These are phyloP conservation scores for Malacoctenus gilli DNA, from an alignment of 2,797 vertebrate genomes.

Conservation along the genomic window DNA sequence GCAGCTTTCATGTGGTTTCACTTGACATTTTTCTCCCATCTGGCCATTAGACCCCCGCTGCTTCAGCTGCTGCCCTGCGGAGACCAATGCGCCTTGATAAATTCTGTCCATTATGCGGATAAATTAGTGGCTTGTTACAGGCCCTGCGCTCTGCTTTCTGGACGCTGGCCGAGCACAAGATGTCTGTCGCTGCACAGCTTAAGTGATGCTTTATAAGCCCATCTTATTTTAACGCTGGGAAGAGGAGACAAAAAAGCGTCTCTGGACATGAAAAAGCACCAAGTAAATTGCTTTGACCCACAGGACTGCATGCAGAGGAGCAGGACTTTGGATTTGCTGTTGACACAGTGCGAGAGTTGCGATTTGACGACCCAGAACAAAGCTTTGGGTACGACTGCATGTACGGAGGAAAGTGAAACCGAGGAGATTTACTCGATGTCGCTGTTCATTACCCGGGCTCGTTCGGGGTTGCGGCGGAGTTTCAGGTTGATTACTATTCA, in stretches of 20 bases:
- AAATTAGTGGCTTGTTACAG: slow-evolving; percentile 68
- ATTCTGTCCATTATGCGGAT: slow-evolving; percentile 76
- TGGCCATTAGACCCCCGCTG: slow-evolving; percentile 71
- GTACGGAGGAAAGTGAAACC: slow-evolving; percentile 18
- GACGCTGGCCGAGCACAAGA: slow-evolving; percentile 45
- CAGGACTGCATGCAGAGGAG: slow-evolving; percentile 10
- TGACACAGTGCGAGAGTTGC: no score
- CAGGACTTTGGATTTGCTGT: slow-evolving; percentile 7
- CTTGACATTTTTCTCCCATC: slow-evolving; percentile 59
- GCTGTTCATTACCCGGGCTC: slow-evolving; percentile 32
- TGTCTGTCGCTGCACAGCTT: slow-evolving; percentile 62
- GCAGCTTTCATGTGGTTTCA: slow-evolving; percentile 37
- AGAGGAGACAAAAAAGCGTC: slow-evolving; percentile 18
- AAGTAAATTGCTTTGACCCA: slow-evolving; percentile 50
- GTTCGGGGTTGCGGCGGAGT: slow-evolving; percentile 4
- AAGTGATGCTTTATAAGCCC: slow-evolving; percentile 60
- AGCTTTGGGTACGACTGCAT: slow-evolving; percentile 16
- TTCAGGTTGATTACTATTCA: slow-evolving; percentile 50
- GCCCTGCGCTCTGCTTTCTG: slow-evolving; percentile 43
- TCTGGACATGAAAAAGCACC: slow-evolving; percentile 38
- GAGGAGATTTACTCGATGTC: slow-evolving; percentile 20
- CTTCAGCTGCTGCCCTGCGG: slow-evolving; percentile 57
- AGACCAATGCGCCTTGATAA: slow-evolving; percentile 72
- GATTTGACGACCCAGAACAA: no score
- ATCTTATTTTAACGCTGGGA: slow-evolving; percentile 32